Evolutionary conservation across 1,140 invertebrate genomes (phyloP).

Genomic region (Mizuhopecten yessoensis): DNA sequence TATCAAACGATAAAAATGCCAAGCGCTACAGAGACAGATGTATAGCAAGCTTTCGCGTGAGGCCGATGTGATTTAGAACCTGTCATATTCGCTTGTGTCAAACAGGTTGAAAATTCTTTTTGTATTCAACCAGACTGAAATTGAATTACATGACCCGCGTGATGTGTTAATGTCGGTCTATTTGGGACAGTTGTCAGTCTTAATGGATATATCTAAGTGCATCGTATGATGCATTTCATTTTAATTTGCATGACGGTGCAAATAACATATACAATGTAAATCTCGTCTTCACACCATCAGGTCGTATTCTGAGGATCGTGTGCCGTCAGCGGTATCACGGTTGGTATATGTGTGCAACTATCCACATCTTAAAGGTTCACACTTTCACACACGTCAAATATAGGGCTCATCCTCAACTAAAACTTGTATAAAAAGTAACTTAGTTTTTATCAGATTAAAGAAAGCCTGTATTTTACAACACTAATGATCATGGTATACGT

Average conservation of each 20-base stretch:
- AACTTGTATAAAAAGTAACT: no score
- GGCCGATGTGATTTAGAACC: background rate
- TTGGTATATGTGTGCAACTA: no score
- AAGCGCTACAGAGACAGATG: background rate
- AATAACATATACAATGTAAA: background rate
- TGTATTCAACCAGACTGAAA: background rate
- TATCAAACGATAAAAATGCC: background rate
- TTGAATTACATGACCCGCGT: background rate
- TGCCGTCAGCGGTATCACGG: no score
- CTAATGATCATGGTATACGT: no score
- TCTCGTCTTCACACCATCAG: background rate
- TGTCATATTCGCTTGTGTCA: background rate
- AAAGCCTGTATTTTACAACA: no score
- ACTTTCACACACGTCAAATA: no score
- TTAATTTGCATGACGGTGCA: conserved; percentile 1
- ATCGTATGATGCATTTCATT: conserved; percentile 15
- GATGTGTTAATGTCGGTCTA: background rate
- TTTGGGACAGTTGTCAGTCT: background rate
- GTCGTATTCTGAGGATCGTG: no score
- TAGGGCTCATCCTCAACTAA: no score
- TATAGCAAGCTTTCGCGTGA: background rate
- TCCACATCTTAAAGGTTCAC: no score
- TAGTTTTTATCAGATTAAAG: no score
- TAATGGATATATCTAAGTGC: conserved; percentile 16
- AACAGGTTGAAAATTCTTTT: background rate